A percentile compares a stretch with the other conserved stretches of the same genome.
Conservation (phyloP, 2,113 vertebrate species). For the Scophthalmus maximus region DNA sequence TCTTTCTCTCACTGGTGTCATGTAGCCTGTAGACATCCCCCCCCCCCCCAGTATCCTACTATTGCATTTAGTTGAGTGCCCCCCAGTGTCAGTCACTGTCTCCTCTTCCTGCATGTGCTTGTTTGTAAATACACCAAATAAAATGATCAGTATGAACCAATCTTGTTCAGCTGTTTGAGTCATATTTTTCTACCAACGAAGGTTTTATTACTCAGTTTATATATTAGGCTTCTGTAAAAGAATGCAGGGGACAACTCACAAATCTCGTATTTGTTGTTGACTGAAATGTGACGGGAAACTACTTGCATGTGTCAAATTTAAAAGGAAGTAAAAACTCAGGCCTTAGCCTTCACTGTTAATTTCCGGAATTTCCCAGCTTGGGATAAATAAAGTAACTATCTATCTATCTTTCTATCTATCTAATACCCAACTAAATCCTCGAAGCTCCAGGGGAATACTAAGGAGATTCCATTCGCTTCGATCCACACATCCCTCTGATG, state of each 20-base stretch:
- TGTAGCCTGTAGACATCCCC: slow-evolving; percentile 75
- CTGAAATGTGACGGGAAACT: slow-evolving; percentile 22
- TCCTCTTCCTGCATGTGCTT: slow-evolving; percentile 85
- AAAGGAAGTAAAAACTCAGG: slow-evolving; percentile 14
- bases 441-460: neutral
- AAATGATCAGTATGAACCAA: slow-evolving; percentile 75
- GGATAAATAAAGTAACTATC: no score
- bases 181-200: neutral
- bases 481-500: neutral
- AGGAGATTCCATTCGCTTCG: no score
- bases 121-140: slow-evolving; percentile 88
- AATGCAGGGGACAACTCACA: neutral
- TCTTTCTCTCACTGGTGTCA: slow-evolving; percentile 72
- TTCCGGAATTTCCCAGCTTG: no score
- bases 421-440: neutral
- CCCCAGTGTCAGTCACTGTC: slow-evolving; percentile 77
- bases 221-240: neutral
- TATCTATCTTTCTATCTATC: no score
- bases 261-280: slow-evolving; percentile 1
- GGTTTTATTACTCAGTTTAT: neutral
- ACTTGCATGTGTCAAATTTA: slow-evolving; percentile 6
- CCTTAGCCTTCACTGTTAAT: neutral
- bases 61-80: slow-evolving; percentile 73
- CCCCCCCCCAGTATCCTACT: slow-evolving; percentile 70
- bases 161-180: slow-evolving; percentile 20